These are phyloP conservation scores for Micronycteris hirsuta DNA, from an alignment of 2,113 vertebrate species.

Conservation along the genomic window DNA sequence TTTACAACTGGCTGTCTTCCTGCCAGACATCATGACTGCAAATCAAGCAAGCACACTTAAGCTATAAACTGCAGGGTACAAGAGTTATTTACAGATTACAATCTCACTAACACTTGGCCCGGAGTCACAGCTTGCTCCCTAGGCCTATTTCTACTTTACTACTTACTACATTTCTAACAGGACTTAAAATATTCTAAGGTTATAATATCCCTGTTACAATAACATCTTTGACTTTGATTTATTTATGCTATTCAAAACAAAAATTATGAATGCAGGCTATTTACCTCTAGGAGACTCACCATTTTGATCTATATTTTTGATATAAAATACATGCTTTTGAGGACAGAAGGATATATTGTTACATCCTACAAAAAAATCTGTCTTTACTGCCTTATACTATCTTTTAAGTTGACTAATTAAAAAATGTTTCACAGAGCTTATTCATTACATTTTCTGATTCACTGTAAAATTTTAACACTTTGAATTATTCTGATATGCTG, in stretches of 20 bases:
- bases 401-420: background rate
- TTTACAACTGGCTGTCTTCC: too few species aligned
- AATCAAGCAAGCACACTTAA: too few species aligned
- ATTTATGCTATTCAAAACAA: constrained; percentile 32
- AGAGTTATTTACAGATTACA: too few species aligned
- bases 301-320: constrained; percentile 18
- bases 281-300: background rate
- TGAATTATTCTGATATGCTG: background rate
- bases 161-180: too few species aligned
- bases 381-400: background rate
- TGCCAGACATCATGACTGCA: too few species aligned
- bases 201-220: too few species aligned
- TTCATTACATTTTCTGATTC: background rate
- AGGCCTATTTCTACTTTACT: too few species aligned
- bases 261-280: background rate
- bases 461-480: background rate
- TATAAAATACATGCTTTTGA: background rate
- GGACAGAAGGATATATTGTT: background rate
- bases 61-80: too few species aligned
- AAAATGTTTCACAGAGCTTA: background rate
- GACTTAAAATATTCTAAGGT: too few species aligned
- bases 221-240: constrained; percentile 21
- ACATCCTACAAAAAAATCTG: background rate
- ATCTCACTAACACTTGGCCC: too few species aligned
- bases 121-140: too few species aligned